Conservation (phyloP, 2,113 vertebrate genomes). For the Lophotis ruficrista region DNA sequence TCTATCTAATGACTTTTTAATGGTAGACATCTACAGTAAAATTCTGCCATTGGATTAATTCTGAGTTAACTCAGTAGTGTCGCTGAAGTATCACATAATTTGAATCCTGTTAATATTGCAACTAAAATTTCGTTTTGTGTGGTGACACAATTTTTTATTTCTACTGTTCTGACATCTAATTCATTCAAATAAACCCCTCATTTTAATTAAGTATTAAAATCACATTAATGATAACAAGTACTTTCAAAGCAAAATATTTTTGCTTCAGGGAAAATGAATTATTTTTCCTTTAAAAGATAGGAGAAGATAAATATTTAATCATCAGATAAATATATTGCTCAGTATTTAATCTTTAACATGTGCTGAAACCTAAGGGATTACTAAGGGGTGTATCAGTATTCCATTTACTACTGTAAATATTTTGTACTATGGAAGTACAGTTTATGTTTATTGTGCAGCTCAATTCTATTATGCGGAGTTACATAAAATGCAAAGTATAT, state of each 20-base stretch:
- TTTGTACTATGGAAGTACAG: background rate
- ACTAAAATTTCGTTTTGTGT: background rate
- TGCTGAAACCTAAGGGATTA: background rate
- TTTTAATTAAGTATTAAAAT: conserved; percentile 26
- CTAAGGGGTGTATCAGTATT: background rate
- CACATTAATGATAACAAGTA: background rate
- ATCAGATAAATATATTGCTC: conserved; percentile 8
- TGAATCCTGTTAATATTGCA: background rate
- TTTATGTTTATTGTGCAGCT: background rate
- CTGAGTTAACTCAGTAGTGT: background rate
- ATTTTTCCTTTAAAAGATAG: background rate
- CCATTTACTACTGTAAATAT: conserved; percentile 18
- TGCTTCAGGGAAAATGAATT: background rate
- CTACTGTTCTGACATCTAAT: background rate
- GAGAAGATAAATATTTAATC: conserved; percentile 17
- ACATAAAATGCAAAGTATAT: background rate
- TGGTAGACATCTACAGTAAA: background rate
- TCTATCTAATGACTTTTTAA: background rate
- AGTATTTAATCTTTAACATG: conserved; percentile 16
- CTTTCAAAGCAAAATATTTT: conserved; percentile 7
- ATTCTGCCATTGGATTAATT: background rate
- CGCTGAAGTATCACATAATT: background rate
- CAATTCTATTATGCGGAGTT: background rate
- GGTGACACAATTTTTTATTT: background rate
- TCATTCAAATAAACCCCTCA: background rate